Evolutionary conservation across 2,888 invertebrate genomes (phyloP).

Genomic region (Nomada goodeniana): DNA sequence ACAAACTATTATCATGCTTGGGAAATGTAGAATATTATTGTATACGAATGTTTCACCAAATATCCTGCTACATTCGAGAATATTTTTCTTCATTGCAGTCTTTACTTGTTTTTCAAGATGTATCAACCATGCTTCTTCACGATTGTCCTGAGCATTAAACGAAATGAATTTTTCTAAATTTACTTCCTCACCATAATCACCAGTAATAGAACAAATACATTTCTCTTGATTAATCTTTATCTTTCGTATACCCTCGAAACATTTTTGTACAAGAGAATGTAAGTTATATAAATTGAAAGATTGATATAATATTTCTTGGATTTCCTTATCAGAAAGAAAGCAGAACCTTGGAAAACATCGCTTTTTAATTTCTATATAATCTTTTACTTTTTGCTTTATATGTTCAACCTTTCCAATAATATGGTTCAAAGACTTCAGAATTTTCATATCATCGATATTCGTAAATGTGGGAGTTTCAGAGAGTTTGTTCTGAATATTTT

Average conservation of each 20-base stretch:
- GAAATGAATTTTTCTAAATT: slow-evolving; percentile 78
- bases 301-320: slow-evolving; percentile 90
- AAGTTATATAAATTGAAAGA: slow-evolving; percentile 87
- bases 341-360: slow-evolving; percentile 90
- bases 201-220: slow-evolving; percentile 87
- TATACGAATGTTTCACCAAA: slow-evolving; percentile 74
- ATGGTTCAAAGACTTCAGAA: slow-evolving; percentile 80
- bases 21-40: slow-evolving; percentile 87
- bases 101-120: slow-evolving; percentile 87
- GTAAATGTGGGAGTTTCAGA: slow-evolving; percentile 71
- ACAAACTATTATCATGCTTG: slow-evolving; percentile 88
- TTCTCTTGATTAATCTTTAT: slow-evolving; percentile 85
- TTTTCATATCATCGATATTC: slow-evolving; percentile 71
- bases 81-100: slow-evolving; percentile 81
- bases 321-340: slow-evolving; percentile 91
- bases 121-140: slow-evolving; percentile 89
- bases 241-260: slow-evolving; percentile 89
- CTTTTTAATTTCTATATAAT: slow-evolving; percentile 88
- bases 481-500: slow-evolving; percentile 80
- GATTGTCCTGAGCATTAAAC: slow-evolving; percentile 83
- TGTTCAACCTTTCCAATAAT: slow-evolving; percentile 86
- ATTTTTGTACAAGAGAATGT: slow-evolving; percentile 88
- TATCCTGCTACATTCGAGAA: slow-evolving; percentile 74
- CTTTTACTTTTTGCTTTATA: slow-evolving; percentile 87
- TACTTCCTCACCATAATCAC: slow-evolving; percentile 87